A percentile compares a stretch with the other conserved stretches of the same genome.
Evolutionary conservation across 2,113 vertebrate species (phyloP).

Genomic region (Anarhynchus alexandrinus): DNA sequence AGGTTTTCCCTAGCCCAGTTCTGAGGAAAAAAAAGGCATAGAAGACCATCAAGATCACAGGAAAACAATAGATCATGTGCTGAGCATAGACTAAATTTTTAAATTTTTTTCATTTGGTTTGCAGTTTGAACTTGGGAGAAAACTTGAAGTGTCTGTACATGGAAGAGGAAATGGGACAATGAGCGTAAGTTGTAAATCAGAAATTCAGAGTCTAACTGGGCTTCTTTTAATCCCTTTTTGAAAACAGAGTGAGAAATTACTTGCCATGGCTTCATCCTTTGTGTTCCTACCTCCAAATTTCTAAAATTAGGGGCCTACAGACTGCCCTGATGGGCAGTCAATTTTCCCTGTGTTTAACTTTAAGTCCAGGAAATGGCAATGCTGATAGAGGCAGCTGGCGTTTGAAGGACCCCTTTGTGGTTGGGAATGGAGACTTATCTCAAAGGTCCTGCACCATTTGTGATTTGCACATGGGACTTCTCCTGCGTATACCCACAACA

Average conservation of each 20-base stretch:
- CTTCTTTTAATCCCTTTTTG: not conserved
- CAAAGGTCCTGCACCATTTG: not conserved
- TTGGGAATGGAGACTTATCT: not conserved
- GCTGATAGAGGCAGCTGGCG: not conserved
- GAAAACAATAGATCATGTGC: not conserved
- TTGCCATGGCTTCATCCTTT: not conserved
- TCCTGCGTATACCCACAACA: not conserved
- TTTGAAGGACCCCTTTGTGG: not conserved
- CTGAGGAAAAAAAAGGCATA: not conserved
- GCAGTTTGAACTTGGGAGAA: slow-evolving; percentile 72
- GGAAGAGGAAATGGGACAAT: slow-evolving; percentile 76
- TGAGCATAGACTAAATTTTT: not conserved
- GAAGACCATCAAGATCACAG: not conserved
- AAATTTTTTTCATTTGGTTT: not conserved
- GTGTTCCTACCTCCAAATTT: not conserved
- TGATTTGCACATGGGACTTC: not conserved
- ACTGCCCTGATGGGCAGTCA: not conserved
- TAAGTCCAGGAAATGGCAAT: not conserved
- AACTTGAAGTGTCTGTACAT: slow-evolving; percentile 41
- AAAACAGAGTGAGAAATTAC: not conserved
- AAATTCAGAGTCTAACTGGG: not conserved
- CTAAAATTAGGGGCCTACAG: not conserved
- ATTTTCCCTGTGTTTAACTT: not conserved
- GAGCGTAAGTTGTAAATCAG: slow-evolving; percentile 65
- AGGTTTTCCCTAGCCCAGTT: not conserved